These are phyloP conservation scores for Otis tarda DNA, from an alignment of 2,113 vertebrate genomes.

Conservation along the genomic window DNA sequence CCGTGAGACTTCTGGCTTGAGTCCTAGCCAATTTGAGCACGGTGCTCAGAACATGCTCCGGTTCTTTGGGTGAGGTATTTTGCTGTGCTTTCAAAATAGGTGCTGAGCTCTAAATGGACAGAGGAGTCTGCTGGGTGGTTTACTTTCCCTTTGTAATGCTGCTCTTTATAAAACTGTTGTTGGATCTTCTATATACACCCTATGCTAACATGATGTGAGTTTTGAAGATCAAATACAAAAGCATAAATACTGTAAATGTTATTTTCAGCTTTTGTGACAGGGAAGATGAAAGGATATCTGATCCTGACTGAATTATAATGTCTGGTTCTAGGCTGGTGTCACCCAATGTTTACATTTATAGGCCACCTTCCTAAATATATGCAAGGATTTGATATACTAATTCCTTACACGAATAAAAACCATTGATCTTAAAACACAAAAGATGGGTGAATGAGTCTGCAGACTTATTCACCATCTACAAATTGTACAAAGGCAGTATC, in stretches of 20 bases:
- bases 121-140: neutral
- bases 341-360: neutral
- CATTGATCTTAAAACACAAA: neutral
- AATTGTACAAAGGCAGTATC: neutral
- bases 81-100: neutral
- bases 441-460: neutral
- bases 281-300: neutral
- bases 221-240: neutral
- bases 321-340: neutral
- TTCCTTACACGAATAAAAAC: neutral
- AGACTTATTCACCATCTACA: neutral
- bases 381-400: neutral
- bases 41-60: neutral
- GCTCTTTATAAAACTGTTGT: neutral
- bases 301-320: neutral
- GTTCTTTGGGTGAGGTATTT: neutral
- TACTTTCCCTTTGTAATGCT: neutral
- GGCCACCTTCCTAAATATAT: neutral
- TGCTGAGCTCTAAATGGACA: neutral
- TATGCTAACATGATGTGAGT: neutral
- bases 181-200: neutral
- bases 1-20: neutral
- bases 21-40: rapidly evolving
- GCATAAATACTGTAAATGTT: neutral
- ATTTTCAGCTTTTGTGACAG: neutral